phyloP scores from a whole-genome alignment of 1,140 invertebrate species.

The Platorchestia sp. region DNA sequence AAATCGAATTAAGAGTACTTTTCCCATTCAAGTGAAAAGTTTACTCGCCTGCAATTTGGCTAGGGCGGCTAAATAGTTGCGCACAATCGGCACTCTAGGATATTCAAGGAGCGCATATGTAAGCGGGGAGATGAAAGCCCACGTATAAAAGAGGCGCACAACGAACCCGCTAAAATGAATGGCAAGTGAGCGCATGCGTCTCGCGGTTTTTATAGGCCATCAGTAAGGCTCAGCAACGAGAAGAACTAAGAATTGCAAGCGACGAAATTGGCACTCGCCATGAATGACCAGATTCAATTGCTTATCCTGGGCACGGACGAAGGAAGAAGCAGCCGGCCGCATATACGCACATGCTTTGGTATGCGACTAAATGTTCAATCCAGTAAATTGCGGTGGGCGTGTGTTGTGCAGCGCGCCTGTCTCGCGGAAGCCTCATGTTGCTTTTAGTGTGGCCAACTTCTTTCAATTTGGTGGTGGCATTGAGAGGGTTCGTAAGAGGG shows the following conservation, averaged over 20 bases:
- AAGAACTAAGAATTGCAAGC: constrained; percentile 52
- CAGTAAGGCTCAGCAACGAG: constrained; percentile 44
- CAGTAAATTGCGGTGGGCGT: constrained; percentile 48
- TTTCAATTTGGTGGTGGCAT: constrained; percentile 53
- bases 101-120: not conserved
- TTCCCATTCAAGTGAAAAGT: not conserved
- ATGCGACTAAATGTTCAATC: constrained; percentile 41
- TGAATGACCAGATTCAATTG: constrained; percentile 55
- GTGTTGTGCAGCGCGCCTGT: not conserved
- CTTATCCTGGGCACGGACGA: constrained; percentile 46
- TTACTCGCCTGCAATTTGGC: not conserved
- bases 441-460: constrained; percentile 47
- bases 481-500: constrained; percentile 55
- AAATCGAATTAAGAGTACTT: not conserved
- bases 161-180: constrained; percentile 19
- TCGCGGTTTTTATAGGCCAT: constrained; percentile 51
- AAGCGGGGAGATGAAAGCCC: constrained; percentile 34
- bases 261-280: constrained; percentile 45
- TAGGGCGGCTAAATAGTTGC: not conserved
- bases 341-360: constrained; percentile 40
- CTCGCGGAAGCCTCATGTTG: constrained; percentile 45
- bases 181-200: constrained; percentile 37
- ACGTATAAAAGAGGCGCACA: constrained; percentile 11
- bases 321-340: not conserved
- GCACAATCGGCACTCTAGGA: not conserved